Evolutionary conservation across 2,797 vertebrate genomes (phyloP).

Genomic region (Malacoctenus gilli): DNA sequence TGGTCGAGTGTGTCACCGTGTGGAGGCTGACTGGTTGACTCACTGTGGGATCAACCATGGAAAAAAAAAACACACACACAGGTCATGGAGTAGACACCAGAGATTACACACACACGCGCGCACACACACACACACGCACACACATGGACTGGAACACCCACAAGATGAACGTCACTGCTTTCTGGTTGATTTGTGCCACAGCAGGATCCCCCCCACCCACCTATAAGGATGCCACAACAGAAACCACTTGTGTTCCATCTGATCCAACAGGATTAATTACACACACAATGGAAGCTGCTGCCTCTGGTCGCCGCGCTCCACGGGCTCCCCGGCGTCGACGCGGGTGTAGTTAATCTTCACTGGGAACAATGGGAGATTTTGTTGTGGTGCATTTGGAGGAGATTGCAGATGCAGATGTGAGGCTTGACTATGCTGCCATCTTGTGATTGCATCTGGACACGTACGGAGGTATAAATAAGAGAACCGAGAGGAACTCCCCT

Average conservation of each 20-base stretch:
- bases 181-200: constrained; percentile 59
- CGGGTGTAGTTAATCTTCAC: constrained; percentile 69
- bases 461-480: constrained; percentile 51
- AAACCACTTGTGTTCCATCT: constrained; percentile 65
- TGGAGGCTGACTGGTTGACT: constrained; percentile 68
- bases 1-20: constrained; percentile 63
- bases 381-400: constrained; percentile 41
- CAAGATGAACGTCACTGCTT: constrained; percentile 29
- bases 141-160: constrained; percentile 22
- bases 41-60: constrained; percentile 49
- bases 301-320: constrained; percentile 57
- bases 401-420: constrained; percentile 42
- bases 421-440: constrained; percentile 78
- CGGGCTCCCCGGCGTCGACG: constrained; percentile 52
- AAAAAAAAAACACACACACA: constrained; percentile 28
- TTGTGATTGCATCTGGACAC: constrained; percentile 73
- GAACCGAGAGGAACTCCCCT: too few relatives aligned
- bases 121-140: constrained; percentile 35
- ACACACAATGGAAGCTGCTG: constrained; percentile 64
- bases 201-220: constrained; percentile 28
- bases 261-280: constrained; percentile 77
- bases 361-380: constrained; percentile 65
- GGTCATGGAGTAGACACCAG: constrained; percentile 29
- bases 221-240: constrained; percentile 46
- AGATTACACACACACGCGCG: constrained; percentile 35